Evolutionary conservation across 2,888 invertebrate species (phyloP), one percentile per base, ranked within the genome.

Genomic region (Hypomecis punctinalis): DNA sequence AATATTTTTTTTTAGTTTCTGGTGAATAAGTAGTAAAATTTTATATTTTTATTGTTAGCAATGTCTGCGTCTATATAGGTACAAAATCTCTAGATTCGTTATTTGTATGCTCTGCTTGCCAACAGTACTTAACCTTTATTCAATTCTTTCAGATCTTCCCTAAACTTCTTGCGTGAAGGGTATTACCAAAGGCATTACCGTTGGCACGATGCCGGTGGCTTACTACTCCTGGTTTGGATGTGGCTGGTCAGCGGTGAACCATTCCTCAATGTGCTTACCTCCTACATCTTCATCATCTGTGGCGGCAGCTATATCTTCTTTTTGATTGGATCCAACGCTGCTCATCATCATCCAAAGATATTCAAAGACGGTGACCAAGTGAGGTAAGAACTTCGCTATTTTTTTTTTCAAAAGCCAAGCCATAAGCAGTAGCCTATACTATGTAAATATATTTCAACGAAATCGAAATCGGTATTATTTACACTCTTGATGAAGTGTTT

Each of bases 261-360:
- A 10, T 54, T 83, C 0, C 60, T 75, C 5, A 74, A 82, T 46
- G 90, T 90, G 0, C 8, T 94, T 0, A 73, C 84, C 11, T 85
- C 88, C 70, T 96, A 95, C 95, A 68, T 94, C 0, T 81, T 93
- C 69, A 93, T 95, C 11, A 81, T 94, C 35, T 76, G 93, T 33
- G 80, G 93, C 0, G 91, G 91, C 1, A 96, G 96, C 71, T 93
- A 95, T 48, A 73, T 94, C 0, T 96, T 97, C 77, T 90, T 86
- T 9, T 72, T 94, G 0, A 94, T 96, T 62, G 96, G 95, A 1
- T 77, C 96, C 0, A 96, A 95, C 79, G 96, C 96, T 0, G 96
- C 95, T 0, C 97, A 97, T 88, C 97, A 97, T 78, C 96, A 97
- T 81, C 96, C 97, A 0, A 94, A 96, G 61, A 95, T 96, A 45